phyloP scores from a whole-genome alignment of 1,140 invertebrate species.

The Papilio aristodemus region DNA sequence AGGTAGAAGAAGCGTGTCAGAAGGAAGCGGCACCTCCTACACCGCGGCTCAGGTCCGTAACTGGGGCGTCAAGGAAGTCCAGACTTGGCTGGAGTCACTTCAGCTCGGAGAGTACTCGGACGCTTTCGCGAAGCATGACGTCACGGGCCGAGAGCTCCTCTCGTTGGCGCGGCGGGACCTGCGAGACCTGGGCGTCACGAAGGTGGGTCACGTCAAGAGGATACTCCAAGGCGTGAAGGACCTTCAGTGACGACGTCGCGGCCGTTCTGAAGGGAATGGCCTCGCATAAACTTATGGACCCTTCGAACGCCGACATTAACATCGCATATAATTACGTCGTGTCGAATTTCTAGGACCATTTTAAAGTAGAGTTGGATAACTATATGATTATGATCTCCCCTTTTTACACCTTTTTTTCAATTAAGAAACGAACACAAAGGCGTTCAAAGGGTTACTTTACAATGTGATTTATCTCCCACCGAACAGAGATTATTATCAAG shows the following conservation, averaged over 20 bases:
- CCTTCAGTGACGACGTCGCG: conserved; percentile 80
- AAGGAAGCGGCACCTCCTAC: conserved; percentile 53
- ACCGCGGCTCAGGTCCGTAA: conserved; percentile 62
- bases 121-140: conserved; percentile 93
- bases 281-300: conserved; percentile 41
- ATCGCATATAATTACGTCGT: neutral
- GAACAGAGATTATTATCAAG: neutral
- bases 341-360: conserved; percentile 31
- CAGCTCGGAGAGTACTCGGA: conserved; percentile 93
- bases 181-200: conserved; percentile 94
- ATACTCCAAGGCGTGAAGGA: conserved; percentile 96
- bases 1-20: conserved; percentile 77
- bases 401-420: conserved; percentile 1
- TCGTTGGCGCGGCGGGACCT: conserved; percentile 91
- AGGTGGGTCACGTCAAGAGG: conserved; percentile 96
- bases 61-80: conserved; percentile 88
- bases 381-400: conserved; percentile 8
- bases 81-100: conserved; percentile 92
- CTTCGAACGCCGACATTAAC: conserved; percentile 13
- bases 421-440: conserved; percentile 6
- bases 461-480: conserved; percentile 27
- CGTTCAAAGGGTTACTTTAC: conserved; percentile 29
- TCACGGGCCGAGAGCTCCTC: conserved; percentile 93
- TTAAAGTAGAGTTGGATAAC: conserved; percentile 27
- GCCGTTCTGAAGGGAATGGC: conserved; percentile 73